A percentile compares a stretch with the other conserved stretches of the same genome.
phyloP scores from a whole-genome alignment of 2,113 vertebrate genomes.

The Charadrius vociferus region DNA sequence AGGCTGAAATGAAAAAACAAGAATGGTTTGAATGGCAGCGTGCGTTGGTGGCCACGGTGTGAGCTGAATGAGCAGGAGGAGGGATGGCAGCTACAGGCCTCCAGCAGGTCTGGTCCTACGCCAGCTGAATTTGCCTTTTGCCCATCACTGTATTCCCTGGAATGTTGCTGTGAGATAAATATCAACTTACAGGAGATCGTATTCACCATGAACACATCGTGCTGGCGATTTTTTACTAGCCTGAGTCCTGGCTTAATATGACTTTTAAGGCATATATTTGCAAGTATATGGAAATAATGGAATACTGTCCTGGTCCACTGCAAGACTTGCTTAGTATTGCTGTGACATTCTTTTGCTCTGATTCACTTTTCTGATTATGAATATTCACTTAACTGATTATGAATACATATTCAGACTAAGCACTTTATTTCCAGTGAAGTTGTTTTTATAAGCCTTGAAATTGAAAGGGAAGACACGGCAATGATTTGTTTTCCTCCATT shows the following conservation, averaged over 20 bases:
- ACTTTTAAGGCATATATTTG: background rate
- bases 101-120: background rate
- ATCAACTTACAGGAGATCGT: background rate
- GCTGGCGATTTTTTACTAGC: background rate
- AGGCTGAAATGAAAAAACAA: background rate
- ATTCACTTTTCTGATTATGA: background rate
- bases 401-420: background rate
- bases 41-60: accelerated
- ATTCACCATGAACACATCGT: background rate
- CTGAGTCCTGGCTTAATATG: background rate
- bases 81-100: background rate
- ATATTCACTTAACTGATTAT: background rate
- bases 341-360: background rate
- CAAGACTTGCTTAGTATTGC: background rate
- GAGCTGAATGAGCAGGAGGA: background rate
- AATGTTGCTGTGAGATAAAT: background rate
- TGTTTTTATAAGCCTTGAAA: background rate
- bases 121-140: background rate
- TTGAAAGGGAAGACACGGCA: background rate
- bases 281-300: background rate
- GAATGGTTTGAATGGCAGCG: background rate
- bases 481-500: background rate
- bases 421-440: background rate
- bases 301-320: background rate
- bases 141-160: background rate